Percentiles rank a stretch among this genome's conserved stretches.
Conservation (phyloP, 2,797 vertebrate species). For the Danio jaintianensis region DNA sequence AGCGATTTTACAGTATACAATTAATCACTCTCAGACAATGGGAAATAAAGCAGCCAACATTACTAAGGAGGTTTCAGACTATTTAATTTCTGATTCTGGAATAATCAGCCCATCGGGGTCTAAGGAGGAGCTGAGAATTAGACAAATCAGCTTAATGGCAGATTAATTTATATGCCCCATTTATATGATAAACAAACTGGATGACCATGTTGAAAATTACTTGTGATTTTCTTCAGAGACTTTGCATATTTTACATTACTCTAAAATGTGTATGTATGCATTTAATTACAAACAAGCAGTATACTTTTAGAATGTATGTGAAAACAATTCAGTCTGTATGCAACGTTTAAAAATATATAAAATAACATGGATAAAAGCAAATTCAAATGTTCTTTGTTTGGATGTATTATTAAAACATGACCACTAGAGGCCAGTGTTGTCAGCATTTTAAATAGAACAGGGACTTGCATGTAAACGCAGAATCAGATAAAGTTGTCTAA, state of each 20-base stretch:
- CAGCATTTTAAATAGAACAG: slow-evolving; percentile 6
- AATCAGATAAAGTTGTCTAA: neutral
- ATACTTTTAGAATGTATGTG: neutral
- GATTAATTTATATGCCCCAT: neutral
- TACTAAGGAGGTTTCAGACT: neutral
- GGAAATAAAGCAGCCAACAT: slow-evolving; percentile 33
- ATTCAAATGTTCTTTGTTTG: neutral
- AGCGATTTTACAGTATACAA: slow-evolving; percentile 48
- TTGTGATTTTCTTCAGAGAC: neutral
- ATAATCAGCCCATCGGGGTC: slow-evolving; percentile 19
- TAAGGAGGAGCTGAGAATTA: slow-evolving; percentile 4
- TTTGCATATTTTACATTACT: neutral
- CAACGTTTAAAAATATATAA: neutral
- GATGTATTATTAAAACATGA: neutral
- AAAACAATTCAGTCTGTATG: neutral
- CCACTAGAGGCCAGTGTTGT: slow-evolving; percentile 56
- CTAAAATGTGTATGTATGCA: neutral
- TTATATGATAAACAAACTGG: neutral
- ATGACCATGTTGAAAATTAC: neutral
- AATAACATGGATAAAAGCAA: neutral
- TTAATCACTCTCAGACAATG: slow-evolving; percentile 50
- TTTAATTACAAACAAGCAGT: neutral
- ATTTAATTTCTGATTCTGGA: neutral
- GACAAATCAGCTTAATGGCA: slow-evolving; percentile 2
- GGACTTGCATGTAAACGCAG: neutral